Evolutionary conservation across 1,140 invertebrate genomes (phyloP), one percentile per base, ranked within the genome.

Genomic region (Bombus terrestris): DNA sequence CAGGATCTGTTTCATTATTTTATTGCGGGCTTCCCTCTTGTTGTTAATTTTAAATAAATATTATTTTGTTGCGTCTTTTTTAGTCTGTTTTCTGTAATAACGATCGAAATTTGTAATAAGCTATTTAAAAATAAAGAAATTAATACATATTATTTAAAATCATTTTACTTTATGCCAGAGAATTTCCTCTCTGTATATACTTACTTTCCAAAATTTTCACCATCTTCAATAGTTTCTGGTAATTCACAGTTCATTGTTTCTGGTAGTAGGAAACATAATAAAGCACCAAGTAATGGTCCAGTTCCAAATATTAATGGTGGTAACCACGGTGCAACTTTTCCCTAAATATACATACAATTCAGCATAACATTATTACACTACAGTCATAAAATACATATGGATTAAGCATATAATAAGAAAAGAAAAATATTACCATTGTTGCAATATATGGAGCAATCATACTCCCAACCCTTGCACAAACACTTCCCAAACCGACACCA

Each of bases 371-470:
- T 71, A 64, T 64, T 28, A 79, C n/a, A 28, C n/a, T 69, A 41
- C 43, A n/a, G 53, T n/a, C 39, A 71, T 66, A 75, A 59, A 53
- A 18, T 22, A 35, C 57, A 28, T 57, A 1, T 37, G 15, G 22
- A 39, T 39, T 68, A 35, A 47, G 32, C 9, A 15, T 74, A 32
- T 74, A 22, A 62, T 25, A 59, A 9, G 13, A 10, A 39, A 10
- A 77, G 35, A 37, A 81, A 80, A 69, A 73, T 53, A 83, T 90
- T 92, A 95, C 95, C 91, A 97, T 93, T 57, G 95, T 94, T 9
- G 96, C 95, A n/a, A 97, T 92, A 57, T 95, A 95, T 72, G 97
- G 97, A 28, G 97, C 96, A 32, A 97, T 92, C 94, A 97, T 97
- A 3, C 97, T 97, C n/a, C 96, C 97, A 57, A 97, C 91, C 69